Evolutionary conservation across 2,888 invertebrate genomes (phyloP).

Genomic region (Conistra vaccinii): DNA sequence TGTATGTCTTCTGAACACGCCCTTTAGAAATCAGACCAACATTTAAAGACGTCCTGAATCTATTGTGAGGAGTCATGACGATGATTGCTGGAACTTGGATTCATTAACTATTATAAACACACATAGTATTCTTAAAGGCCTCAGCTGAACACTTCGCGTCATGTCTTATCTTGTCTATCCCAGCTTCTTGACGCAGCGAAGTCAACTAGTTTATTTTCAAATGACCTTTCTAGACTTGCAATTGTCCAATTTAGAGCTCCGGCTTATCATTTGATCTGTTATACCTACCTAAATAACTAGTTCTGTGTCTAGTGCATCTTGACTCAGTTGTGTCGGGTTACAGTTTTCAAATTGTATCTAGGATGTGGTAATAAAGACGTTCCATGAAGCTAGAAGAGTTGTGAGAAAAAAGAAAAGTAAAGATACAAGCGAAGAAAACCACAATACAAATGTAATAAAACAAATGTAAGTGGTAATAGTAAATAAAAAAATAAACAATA

Average conservation of each 20-base stretch:
- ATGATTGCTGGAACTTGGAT: neutral
- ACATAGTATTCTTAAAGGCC: neutral
- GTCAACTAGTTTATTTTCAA: conserved; percentile 56
- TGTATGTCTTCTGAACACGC: neutral
- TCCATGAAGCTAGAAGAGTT: neutral
- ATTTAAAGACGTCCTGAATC: neutral
- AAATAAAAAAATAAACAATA: too few species aligned
- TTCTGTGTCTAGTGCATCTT: conserved; percentile 28
- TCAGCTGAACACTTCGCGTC: conserved; percentile 14
- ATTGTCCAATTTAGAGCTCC: conserved; percentile 60
- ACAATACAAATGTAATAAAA: too few species aligned
- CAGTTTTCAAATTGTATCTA: conserved; percentile 13
- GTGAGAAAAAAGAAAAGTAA: neutral
- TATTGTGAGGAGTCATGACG: neutral
- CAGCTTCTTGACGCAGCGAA: conserved; percentile 15
- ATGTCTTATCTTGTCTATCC: conserved; percentile 27
- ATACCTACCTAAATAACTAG: neutral
- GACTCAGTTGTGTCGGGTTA: conserved; percentile 19
- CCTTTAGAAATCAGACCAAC: neutral
- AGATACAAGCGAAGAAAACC: neutral
- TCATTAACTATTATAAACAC: neutral
- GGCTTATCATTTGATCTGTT: conserved; percentile 34
- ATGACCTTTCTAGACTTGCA: conserved; percentile 56
- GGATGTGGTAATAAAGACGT: conserved; percentile 26
- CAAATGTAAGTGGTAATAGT: too few species aligned